Evolutionary conservation across 2,113 vertebrate species (phyloP).

Genomic region (Python bivittatus): DNA sequence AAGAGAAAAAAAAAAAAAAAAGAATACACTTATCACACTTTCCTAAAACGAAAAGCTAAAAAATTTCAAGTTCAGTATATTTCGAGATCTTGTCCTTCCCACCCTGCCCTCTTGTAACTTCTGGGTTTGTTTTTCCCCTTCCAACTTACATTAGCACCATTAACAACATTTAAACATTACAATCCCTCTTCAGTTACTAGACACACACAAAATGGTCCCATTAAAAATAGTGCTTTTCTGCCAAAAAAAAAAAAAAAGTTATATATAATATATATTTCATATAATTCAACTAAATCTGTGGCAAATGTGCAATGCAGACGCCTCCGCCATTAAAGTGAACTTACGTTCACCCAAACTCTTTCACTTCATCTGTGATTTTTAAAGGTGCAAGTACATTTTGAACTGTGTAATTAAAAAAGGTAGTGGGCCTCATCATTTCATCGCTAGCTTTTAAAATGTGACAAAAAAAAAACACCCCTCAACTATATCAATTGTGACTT

Average conservation of each 20-base stretch:
- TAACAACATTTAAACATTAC: slow-evolving; percentile 74
- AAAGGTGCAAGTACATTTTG: slow-evolving; percentile 78
- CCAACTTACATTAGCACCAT: slow-evolving; percentile 77
- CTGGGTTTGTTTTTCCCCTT: slow-evolving; percentile 65
- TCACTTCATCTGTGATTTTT: slow-evolving; percentile 64
- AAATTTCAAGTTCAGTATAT: slow-evolving; percentile 74
- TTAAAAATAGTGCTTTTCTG: slow-evolving; percentile 78
- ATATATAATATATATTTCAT: slow-evolving; percentile 78
- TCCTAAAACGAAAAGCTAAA: slow-evolving; percentile 79
- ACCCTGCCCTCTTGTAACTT: slow-evolving; percentile 67
- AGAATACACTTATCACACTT: slow-evolving; percentile 73
- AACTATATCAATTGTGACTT: slow-evolving; percentile 27
- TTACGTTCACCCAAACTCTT: slow-evolving; percentile 68
- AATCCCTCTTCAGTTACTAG: slow-evolving; percentile 74
- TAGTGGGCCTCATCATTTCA: slow-evolving; percentile 64
- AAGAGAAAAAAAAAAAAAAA: slow-evolving; percentile 69
- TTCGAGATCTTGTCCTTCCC: slow-evolving; percentile 72
- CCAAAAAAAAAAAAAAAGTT: slow-evolving; percentile 71
- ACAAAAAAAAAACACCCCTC: slow-evolving; percentile 46
- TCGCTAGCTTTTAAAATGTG: slow-evolving; percentile 64
- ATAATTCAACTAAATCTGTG: slow-evolving; percentile 77
- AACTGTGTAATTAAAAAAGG: slow-evolving; percentile 70
- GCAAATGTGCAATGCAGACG: slow-evolving; percentile 79
- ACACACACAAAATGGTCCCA: slow-evolving; percentile 63
- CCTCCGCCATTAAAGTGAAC: slow-evolving; percentile 73